Evolutionary conservation across 2,888 invertebrate species (phyloP), one percentile per base, ranked within the genome.

Genomic region (Nomada hirtipes): DNA sequence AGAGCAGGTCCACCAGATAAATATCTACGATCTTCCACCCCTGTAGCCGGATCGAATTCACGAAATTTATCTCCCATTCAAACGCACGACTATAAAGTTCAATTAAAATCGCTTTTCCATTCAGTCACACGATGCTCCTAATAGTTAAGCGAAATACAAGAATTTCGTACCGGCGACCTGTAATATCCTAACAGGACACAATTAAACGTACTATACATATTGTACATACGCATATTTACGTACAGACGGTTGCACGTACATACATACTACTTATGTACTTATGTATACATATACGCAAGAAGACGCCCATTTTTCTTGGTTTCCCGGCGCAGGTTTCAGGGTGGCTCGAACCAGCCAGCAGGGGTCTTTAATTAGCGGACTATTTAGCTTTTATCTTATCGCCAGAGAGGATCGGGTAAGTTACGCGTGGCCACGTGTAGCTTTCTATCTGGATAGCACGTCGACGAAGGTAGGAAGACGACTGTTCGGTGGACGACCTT

Each of bases 321-420:
- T 82, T 79, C 74, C 29, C 53, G 67, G 20, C 1, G 52, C 18
- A 23, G 65, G 67, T 81, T 72, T 75, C 72, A 77, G 76, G 80
- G 78, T 84, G 80, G 78, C 67, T 78, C 71, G 70, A 42, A n/a
- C 36, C 69, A 67, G 44, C 59, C 76, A 78, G 70, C 84, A 69
- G 73, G 71, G 74, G 75, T 64, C 79, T 87, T 88, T 86, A 87
- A 87, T 87, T 87, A 87, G 83, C 79, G 70, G 82, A 84, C 79
- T 88, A 88, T 86, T 87, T 86, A 86, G 79, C 74, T 61, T 86
- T 79, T 88, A 86, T 88, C 88, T 87, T 87, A 88, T 88, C 87
- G 84, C 26, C 53, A 44, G 26, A 11, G 78, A 75, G 77, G 80
- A 88, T 88, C 88, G 77, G 72, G 79, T 88, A 82, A 87, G 77